Conservation (phyloP, 2,888 invertebrate genomes). For the Campoletis raptor region DNA sequence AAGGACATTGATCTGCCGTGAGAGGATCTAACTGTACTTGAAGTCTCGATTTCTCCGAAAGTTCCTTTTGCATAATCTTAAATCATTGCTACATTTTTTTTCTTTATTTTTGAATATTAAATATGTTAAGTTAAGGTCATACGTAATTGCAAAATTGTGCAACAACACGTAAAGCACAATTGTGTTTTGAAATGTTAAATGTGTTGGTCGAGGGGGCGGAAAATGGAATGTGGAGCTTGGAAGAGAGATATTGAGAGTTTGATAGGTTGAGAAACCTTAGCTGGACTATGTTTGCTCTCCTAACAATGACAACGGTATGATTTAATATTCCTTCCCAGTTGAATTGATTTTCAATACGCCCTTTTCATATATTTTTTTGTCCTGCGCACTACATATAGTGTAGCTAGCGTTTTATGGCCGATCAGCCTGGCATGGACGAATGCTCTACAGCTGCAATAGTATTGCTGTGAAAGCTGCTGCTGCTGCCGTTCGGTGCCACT, state of each 20-base stretch:
- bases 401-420: constrained; percentile 71
- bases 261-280: constrained; percentile 42
- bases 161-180: constrained; percentile 44
- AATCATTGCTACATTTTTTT: too few species aligned
- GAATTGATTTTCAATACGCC: neutral
- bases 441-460: constrained; percentile 25
- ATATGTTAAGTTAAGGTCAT: too few species aligned
- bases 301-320: constrained; percentile 18
- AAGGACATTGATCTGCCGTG: neutral
- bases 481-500: constrained; percentile 50
- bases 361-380: neutral
- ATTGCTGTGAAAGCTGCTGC: constrained; percentile 50
- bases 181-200: constrained; percentile 40
- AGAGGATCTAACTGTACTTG: neutral
- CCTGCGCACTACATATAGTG: constrained; percentile 6
- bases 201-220: neutral
- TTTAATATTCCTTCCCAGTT: neutral
- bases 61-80: too few species aligned
- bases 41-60: neutral
- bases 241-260: neutral
- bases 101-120: too few species aligned
- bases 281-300: constrained; percentile 10
- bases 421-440: constrained; percentile 66
- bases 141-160: too few species aligned
- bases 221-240: neutral